Conservation (phyloP, 2,888 invertebrate species). For the Willowsia nigromaculata region DNA sequence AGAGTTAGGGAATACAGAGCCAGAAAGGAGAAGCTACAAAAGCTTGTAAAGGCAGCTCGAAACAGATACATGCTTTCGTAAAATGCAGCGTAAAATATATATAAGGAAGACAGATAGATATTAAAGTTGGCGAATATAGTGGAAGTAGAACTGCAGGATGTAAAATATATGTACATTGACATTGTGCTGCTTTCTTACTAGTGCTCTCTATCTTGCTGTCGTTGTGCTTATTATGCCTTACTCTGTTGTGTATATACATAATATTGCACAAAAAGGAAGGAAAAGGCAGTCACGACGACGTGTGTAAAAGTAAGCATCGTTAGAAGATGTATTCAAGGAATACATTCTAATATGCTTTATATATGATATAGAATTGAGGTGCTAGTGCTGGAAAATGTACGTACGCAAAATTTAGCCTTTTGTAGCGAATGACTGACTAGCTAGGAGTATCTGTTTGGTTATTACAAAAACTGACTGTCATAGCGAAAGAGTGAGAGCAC, state of each 20-base stretch:
- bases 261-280: not conserved
- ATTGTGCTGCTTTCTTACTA: not conserved
- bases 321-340: not conserved
- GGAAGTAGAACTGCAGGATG: not conserved
- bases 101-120: not conserved
- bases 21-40: constrained; percentile 21
- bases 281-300: not conserved
- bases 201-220: no score
- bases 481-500: not conserved
- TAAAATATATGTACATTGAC: not conserved
- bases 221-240: no score
- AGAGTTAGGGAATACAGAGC: constrained; percentile 50
- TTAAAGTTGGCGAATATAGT: not conserved
- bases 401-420: constrained; percentile 32
- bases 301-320: constrained; percentile 15
- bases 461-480: constrained; percentile 53
- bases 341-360: constrained; percentile 4
- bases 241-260: no score
- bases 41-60: constrained; percentile 17
- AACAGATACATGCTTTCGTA: constrained; percentile 33
- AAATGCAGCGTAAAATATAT: not conserved
- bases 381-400: not conserved
- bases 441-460: constrained; percentile 30
- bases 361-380: not conserved
- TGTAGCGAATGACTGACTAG: constrained; percentile 42